phyloP scores from a whole-genome alignment of 1,140 invertebrate species.

The Parasteatoda tepidariorum region DNA sequence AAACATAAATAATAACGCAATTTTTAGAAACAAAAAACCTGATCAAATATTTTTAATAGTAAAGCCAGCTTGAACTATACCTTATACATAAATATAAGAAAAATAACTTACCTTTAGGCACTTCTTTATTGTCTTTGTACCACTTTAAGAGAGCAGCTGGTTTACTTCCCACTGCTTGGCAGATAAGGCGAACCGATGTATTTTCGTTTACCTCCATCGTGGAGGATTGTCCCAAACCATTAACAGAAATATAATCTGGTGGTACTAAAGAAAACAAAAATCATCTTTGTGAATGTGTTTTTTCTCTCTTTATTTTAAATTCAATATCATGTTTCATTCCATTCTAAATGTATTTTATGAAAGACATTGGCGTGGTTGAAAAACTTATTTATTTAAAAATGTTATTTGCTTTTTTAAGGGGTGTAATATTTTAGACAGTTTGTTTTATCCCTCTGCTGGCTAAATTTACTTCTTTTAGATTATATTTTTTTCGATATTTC shows the following conservation, averaged over 20 bases:
- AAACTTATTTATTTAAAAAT: neutral
- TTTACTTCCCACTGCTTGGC: conserved; percentile 84
- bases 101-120: conserved; percentile 58
- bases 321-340: too few species aligned
- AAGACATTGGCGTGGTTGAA: neutral
- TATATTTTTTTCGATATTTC: too few species aligned
- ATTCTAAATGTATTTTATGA: neutral
- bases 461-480: too few species aligned
- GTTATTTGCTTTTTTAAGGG: neutral
- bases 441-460: neutral
- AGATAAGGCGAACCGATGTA: conserved; percentile 82
- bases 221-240: conserved; percentile 79
- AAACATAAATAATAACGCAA: too few species aligned
- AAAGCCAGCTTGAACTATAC: too few species aligned
- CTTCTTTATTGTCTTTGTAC: conserved; percentile 76
- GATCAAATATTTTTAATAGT: too few species aligned
- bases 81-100: neutral
- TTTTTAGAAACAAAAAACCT: too few species aligned
- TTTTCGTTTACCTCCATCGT: conserved; percentile 86
- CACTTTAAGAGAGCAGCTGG: conserved; percentile 89
- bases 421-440: neutral
- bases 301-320: neutral
- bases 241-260: conserved; percentile 85
- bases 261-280: conserved; percentile 75
- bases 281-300: neutral